Evolutionary conservation across 53 echinoderm and acorn worm species (phyloP), one percentile per base, ranked within the genome.

Genomic region (Temnopleurus reevesii): DNA sequence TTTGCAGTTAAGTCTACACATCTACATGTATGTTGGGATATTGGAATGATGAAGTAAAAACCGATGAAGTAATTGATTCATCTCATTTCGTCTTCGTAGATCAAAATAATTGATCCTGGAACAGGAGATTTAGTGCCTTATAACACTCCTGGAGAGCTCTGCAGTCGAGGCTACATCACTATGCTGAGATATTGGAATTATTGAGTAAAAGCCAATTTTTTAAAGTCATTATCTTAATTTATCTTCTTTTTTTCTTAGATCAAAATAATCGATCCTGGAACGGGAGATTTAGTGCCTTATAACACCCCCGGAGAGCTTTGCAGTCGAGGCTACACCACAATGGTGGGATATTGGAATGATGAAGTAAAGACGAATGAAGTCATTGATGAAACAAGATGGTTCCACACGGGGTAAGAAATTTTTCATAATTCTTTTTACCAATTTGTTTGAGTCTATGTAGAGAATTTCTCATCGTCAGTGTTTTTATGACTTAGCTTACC

Each of bases 341-440:
- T 96, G 96, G 71, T 91, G 17, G 96, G 95, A 0, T 96, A 96
- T 57, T 95, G 96, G 96, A 71, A 93, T 5, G 93, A 96, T 91
- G 93, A 96, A 27, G 44, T 44, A 23, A 96, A 96, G 77, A 96
- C 95, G 0, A 80, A 81, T 2, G 86, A 95, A 44, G 92, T 76
- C 45, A 81, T 96, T 46, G 96, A 95, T 77, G 61, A 85, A 19
- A 58, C 88, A 1, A 71, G 90, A 55, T 96, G 96, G 96, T 95
- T 96, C 59, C 96, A 96, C 41, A 88, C 95, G 55, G 96, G 96
- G 96, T 96, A 66, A 95, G 92, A 79, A n/a, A n/a, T n/a, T n/a
- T n/a, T n/a, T n/a, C n/a, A n/a, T n/a, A n/a, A n/a, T n/a, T n/a
- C n/a, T n/a, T n/a, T n/a, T n/a, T n/a, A n/a, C n/a, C n/a, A n/a